Conservation (phyloP, 1,140 invertebrate genomes). For the Aethina tumida region DNA sequence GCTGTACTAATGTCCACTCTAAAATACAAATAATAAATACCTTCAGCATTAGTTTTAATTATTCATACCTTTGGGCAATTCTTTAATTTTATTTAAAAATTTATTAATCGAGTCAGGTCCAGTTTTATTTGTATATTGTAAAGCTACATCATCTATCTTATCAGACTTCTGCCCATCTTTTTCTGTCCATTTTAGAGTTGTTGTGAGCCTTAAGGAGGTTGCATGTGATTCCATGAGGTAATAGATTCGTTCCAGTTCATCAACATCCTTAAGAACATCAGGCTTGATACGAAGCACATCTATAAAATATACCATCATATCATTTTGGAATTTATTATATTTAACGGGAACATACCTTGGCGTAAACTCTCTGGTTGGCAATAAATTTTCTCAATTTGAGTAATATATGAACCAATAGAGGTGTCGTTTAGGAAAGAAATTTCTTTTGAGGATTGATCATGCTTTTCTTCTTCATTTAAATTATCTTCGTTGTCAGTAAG, state of each 20-base stretch:
- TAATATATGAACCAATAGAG: no score
- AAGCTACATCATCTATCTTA: constrained; percentile 15
- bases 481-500: no score
- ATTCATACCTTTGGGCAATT: constrained; percentile 21
- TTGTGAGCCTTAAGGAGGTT: constrained; percentile 18
- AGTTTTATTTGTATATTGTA: constrained; percentile 13
- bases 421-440: no score
- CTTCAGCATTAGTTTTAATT: background rate
- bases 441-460: no score
- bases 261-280: constrained; percentile 7
- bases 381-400: no score
- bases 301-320: no score
- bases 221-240: constrained; percentile 23
- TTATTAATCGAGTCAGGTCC: constrained; percentile 10
- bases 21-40: constrained; percentile 10
- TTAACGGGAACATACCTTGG: no score
- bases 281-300: no score
- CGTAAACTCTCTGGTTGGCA: no score
- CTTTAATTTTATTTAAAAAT: constrained; percentile 17
- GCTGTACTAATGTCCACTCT: constrained; percentile 28
- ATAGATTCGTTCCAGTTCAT: constrained; percentile 22
- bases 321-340: no score
- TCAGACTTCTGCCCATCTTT: constrained; percentile 5
- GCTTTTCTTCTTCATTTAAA: no score
- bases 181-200: constrained; percentile 15